phyloP scores from a whole-genome alignment of 2,888 invertebrate species.

The Linyphia triangularis region DNA sequence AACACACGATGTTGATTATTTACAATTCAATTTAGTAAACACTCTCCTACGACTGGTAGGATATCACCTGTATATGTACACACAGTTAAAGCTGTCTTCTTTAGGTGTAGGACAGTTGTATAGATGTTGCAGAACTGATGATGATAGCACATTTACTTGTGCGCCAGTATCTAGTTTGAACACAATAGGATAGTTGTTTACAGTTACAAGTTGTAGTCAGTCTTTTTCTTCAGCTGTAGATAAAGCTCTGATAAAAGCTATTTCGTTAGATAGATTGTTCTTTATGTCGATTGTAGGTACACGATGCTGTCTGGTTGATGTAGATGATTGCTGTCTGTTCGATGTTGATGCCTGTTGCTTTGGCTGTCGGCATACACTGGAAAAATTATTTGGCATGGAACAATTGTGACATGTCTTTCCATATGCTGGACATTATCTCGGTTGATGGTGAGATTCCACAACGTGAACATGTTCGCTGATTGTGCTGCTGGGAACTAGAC shows the following conservation, averaged over 20 bases:
- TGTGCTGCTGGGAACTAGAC: background rate
- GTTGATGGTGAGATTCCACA: slow-evolving; percentile 12
- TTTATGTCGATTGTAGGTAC: background rate
- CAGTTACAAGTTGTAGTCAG: slow-evolving; percentile 14
- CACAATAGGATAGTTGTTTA: slow-evolving; percentile 1
- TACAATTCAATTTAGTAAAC: background rate
- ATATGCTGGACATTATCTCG: slow-evolving; percentile 11
- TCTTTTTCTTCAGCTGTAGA: background rate
- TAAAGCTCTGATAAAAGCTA: slow-evolving; percentile 3
- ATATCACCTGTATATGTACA: slow-evolving; percentile 15
- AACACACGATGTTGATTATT: background rate
- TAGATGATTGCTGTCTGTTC: background rate
- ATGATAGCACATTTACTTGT: slow-evolving; percentile 24
- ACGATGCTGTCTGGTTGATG: background rate
- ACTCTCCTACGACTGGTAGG: slow-evolving; percentile 5
- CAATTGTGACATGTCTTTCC: slow-evolving; percentile 29
- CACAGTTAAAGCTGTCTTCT: background rate
- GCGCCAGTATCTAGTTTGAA: slow-evolving; percentile 30
- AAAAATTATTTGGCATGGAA: slow-evolving; percentile 7
- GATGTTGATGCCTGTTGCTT: slow-evolving; percentile 11
- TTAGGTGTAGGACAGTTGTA: background rate
- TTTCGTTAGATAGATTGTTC: background rate
- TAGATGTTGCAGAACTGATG: background rate
- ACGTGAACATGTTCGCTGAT: background rate
- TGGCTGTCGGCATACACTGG: slow-evolving; percentile 12